Percentiles rank a stretch among this genome's conserved stretches.
phyloP scores from a whole-genome alignment of 2,888 invertebrate species.

The Sicus ferrugineus region DNA sequence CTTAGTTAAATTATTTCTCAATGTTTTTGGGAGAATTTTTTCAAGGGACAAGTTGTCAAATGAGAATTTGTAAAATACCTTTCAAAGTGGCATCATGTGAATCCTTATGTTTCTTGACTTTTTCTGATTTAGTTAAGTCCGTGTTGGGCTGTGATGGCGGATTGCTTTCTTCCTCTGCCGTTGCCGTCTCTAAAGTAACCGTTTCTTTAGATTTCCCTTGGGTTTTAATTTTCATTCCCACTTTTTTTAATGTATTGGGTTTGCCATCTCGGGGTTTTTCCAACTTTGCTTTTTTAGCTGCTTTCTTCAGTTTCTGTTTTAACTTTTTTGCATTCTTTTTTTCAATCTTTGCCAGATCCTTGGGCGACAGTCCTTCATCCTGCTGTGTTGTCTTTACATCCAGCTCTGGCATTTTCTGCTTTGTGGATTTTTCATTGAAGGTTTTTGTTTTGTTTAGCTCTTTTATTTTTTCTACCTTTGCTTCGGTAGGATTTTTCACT shows the following conservation, averaged over 20 bases:
- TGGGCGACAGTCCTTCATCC: slow-evolving; percentile 9
- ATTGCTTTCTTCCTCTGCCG: too few species aligned
- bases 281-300: slow-evolving; percentile 14
- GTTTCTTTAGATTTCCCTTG: slow-evolving; percentile 25
- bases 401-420: slow-evolving; percentile 13
- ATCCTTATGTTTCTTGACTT: too few species aligned
- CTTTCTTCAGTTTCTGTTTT: slow-evolving; percentile 49
- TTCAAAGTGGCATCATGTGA: too few species aligned
- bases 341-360: slow-evolving; percentile 46
- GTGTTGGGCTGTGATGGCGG: too few species aligned
- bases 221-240: slow-evolving; percentile 28
- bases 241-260: too few species aligned
- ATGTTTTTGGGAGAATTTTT: neutral
- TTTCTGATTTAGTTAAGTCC: too few species aligned
- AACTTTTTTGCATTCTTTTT: slow-evolving; percentile 54
- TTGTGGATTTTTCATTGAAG: neutral
- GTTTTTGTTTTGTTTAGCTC: neutral
- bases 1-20: neutral
- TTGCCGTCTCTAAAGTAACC: slow-evolving; percentile 22
- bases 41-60: too few species aligned
- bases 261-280: too few species aligned
- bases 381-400: neutral
- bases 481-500: too few species aligned
- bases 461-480: neutral
- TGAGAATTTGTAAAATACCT: too few species aligned